Evolutionary conservation across 2,113 vertebrate genomes (phyloP).

Genomic region (Ellobius talpinus): DNA sequence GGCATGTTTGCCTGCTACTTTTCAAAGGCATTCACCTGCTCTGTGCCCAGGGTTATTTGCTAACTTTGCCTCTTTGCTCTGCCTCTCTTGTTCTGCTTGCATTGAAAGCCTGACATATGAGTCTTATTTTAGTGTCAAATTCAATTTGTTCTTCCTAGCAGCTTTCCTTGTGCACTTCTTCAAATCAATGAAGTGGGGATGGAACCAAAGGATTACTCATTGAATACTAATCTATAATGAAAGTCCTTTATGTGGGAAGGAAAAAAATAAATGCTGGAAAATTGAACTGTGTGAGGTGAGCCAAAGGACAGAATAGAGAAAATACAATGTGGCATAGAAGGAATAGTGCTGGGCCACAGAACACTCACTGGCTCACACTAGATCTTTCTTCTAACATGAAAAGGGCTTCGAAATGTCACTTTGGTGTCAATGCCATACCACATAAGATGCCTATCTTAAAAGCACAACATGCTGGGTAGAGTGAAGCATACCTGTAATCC

Average conservation of each 20-base stretch:
- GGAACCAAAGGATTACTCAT: background rate
- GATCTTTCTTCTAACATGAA: background rate
- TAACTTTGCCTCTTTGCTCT: background rate
- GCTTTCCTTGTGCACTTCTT: conserved; percentile 70
- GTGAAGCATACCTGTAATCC: background rate
- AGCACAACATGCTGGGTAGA: background rate
- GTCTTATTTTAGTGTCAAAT: background rate
- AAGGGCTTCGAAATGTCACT: accelerated
- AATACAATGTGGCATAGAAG: background rate
- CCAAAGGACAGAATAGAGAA: background rate
- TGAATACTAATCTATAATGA: conserved; percentile 32
- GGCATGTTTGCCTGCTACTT: background rate
- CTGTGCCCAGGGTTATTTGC: background rate
- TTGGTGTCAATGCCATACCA: background rate
- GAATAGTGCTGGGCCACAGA: background rate
- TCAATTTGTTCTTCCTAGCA: conserved; percentile 32
- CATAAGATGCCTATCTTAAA: background rate
- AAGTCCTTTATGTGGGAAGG: conserved; percentile 35
- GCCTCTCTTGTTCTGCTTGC: background rate
- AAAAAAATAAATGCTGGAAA: background rate
- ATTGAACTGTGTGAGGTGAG: background rate
- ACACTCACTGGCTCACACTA: background rate
- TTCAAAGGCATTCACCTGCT: background rate
- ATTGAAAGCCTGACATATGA: background rate
- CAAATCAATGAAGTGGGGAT: conserved; percentile 50